Conservation (phyloP, 2,797 vertebrate genomes). For the Pseudocheirus occidentalis region DNA sequence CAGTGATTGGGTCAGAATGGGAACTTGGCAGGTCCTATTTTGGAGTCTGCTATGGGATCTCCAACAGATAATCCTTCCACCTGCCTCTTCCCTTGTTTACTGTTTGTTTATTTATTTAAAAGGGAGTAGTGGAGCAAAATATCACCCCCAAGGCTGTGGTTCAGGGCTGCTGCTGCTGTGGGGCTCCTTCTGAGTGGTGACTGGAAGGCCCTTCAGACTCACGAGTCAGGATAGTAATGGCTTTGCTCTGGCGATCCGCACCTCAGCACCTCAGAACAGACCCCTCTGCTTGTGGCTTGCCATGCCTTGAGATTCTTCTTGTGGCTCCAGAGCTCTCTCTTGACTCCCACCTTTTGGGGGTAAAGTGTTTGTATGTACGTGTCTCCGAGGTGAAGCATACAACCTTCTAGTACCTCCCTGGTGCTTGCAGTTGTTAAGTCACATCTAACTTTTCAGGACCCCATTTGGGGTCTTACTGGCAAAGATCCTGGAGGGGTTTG, state of each 20-base stretch:
- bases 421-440: not conserved
- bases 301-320: constrained; percentile 15
- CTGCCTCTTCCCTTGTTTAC: constrained; percentile 1
- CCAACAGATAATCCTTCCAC: not conserved
- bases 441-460: not conserved
- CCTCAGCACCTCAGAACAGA: not conserved
- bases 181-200: constrained; percentile 61
- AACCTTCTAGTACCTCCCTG: constrained; percentile 54
- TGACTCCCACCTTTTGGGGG: not conserved
- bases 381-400: constrained; percentile 39
- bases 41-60: not conserved
- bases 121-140: constrained; percentile 44
- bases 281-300: constrained; percentile 17
- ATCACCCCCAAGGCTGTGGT: constrained; percentile 38
- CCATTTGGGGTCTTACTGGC: not conserved
- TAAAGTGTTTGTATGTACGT: not conserved
- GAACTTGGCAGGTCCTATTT: not conserved
- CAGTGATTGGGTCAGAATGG: not conserved
- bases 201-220: constrained; percentile 24
- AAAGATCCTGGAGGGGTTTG: not conserved
- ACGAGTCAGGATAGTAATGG: not conserved
- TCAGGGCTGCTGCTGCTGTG: constrained; percentile 47
- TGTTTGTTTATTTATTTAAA: constrained; percentile 31
- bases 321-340: constrained; percentile 10
- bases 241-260: not conserved